These are phyloP conservation scores for Procavia capensis DNA, from an alignment of 2,113 vertebrate species.

Conservation along the genomic window DNA sequence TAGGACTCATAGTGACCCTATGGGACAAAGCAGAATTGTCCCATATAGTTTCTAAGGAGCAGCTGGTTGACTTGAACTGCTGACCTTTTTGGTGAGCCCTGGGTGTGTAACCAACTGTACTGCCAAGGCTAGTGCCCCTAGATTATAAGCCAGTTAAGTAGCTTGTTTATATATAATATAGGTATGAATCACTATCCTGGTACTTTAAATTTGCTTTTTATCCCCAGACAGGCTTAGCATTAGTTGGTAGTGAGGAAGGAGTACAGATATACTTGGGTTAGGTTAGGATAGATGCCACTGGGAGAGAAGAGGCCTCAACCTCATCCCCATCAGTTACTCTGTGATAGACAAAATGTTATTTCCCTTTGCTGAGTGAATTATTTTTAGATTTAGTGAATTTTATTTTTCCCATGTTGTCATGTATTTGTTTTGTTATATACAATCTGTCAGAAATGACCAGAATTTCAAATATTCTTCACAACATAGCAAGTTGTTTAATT, in stretches of 20 bases:
- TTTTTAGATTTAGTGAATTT: background rate
- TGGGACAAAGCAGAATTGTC: no score
- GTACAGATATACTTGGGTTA: background rate
- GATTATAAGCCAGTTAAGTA: background rate
- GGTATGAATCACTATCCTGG: background rate
- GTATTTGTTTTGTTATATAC: background rate
- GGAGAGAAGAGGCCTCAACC: background rate
- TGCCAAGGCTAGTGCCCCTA: background rate
- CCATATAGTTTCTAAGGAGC: no score
- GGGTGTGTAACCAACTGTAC: no score
- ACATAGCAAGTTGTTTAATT: no score
- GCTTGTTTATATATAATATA: background rate
- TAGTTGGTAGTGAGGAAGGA: background rate
- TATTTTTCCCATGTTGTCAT: background rate
- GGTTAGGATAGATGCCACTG: background rate
- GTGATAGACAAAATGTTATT: background rate
- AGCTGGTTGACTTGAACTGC: no score
- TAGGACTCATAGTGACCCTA: no score
- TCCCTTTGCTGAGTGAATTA: no score
- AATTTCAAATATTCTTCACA: background rate
- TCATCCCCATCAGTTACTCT: no score
- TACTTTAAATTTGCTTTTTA: background rate
- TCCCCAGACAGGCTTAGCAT: no score
- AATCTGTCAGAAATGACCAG: no score
- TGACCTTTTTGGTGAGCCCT: no score